Evolutionary conservation across 2,888 invertebrate species (phyloP), one percentile per base, ranked within the genome.

Genomic region (Chrysodeixis includens): DNA sequence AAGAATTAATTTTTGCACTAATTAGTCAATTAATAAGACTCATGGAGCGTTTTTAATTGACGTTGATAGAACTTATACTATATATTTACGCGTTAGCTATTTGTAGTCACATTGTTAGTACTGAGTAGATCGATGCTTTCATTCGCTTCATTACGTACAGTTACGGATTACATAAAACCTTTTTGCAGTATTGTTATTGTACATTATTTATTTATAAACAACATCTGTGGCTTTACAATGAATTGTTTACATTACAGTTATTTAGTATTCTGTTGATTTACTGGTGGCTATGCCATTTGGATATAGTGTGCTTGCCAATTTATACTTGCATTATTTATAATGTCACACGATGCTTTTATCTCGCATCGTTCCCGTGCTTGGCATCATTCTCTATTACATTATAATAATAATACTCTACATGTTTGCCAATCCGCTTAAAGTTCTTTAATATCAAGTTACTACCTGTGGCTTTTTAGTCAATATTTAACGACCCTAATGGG

Each of bases 221-320:
- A 20, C 62, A 57, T 66, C 49, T 55, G 72, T 71, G 60, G 69
- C 74, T 74, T 73, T 79, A 81, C 79, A 80, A 82, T 83, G 70
- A 82, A 71, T 60, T 89, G 86, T 90, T 89, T 90, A 88, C 85
- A 83, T 82, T 85, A 75, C 77, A 83, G 84, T 87, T 85, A 88
- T 89, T 87, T 86, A 84, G 79, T 83, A 81, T 82, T 76, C 68
- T 64, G 63, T 79, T 88, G 86, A 90, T 88, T 88, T 86, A 89
- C 84, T 64, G 69, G 70, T 74, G 72, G 74, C 78, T 59, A 70
- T 76, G 74, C 6, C 78, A 79, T 82, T 81, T 83, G 79, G 72
- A 69, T 74, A 66, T 53, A 69, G 71, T 69, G 69, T 82, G 86
- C 86, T 89, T 79, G 78, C 66, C 59, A 76, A 77, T 79, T 76